Evolutionary conservation across 2,888 invertebrate genomes (phyloP).

Genomic region (Troides oblongomaculatus): DNA sequence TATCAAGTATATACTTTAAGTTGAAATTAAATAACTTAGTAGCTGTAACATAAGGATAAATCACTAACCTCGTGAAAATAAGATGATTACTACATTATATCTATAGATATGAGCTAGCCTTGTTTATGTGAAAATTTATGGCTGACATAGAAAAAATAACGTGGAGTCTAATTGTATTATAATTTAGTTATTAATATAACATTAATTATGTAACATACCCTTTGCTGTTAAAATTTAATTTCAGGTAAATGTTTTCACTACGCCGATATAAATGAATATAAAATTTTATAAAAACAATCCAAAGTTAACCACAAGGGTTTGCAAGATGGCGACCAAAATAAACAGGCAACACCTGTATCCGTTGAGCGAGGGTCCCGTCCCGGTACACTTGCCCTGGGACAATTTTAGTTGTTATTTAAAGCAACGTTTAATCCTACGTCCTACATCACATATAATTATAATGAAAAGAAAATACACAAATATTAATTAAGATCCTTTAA

Average conservation of each 20-base stretch:
- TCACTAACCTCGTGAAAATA: not conserved
- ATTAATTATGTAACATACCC: not conserved
- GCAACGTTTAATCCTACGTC: not conserved
- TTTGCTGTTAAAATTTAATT: not conserved
- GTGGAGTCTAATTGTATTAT: not conserved
- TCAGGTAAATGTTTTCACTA: not conserved
- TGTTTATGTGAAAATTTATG: slow-evolving; percentile 39
- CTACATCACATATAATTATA: not conserved
- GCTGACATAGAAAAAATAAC: slow-evolving; percentile 32
- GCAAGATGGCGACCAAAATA: slow-evolving; percentile 52
- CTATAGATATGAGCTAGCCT: not conserved
- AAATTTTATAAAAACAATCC: slow-evolving; percentile 36
- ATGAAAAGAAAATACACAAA: not conserved
- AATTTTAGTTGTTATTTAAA: slow-evolving; percentile 2
- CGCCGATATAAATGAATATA: slow-evolving; percentile 8
- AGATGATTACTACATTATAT: not conserved
- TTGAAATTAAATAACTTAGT: no score
- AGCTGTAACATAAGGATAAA: no score
- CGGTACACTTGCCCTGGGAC: slow-evolving; percentile 10
- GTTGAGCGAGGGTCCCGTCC: slow-evolving; percentile 36
- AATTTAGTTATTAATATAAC: not conserved
- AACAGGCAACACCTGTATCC: slow-evolving; percentile 66
- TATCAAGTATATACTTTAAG: no score
- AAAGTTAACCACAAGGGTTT: slow-evolving; percentile 52
- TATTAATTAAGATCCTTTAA: no score